Evolutionary conservation across 2,797 vertebrate species (phyloP).

Genomic region (Lutjanus argentimaculatus): DNA sequence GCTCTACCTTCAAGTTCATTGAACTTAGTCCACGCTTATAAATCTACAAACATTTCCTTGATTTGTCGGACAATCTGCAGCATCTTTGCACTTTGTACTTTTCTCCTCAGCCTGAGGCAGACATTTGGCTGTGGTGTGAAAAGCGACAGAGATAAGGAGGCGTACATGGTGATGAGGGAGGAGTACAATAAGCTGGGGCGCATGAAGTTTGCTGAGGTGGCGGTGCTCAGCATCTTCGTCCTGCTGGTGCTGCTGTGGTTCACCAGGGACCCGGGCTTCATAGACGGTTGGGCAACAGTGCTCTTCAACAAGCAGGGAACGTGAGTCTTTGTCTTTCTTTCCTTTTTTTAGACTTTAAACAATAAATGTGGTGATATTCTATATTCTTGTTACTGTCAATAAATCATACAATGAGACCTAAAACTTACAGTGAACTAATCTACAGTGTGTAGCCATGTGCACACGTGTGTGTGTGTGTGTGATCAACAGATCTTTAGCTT

Average conservation of each 20-base stretch:
- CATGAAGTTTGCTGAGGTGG: slow-evolving; percentile 90
- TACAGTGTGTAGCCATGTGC: neutral
- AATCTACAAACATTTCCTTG: neutral
- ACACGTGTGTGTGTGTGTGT: too few relatives aligned
- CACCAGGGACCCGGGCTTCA: slow-evolving; percentile 94
- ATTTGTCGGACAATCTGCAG: slow-evolving; percentile 8
- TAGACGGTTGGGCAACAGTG: slow-evolving; percentile 91
- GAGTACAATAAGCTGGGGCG: slow-evolving; percentile 88
- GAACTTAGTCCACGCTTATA: neutral
- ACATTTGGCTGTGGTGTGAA: slow-evolving; percentile 88
- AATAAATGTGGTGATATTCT: neutral
- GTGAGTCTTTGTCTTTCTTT: slow-evolving; percentile 82
- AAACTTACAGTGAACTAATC: neutral
- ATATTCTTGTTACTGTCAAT: neutral
- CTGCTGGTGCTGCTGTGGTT: slow-evolving; percentile 93
- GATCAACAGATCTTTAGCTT: too few relatives aligned
- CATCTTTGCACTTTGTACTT: neutral
- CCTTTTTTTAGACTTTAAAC: neutral
- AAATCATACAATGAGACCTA: neutral
- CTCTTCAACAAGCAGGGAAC: slow-evolving; percentile 79
- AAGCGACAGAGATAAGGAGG: slow-evolving; percentile 77
- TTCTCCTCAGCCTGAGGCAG: slow-evolving; percentile 86
- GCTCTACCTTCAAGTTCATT: neutral
- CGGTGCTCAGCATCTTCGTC: slow-evolving; percentile 86
- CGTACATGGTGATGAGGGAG: slow-evolving; percentile 85